phyloP scores from a whole-genome alignment of 2,113 vertebrate genomes.

The Paradoxurus hermaphroditus region DNA sequence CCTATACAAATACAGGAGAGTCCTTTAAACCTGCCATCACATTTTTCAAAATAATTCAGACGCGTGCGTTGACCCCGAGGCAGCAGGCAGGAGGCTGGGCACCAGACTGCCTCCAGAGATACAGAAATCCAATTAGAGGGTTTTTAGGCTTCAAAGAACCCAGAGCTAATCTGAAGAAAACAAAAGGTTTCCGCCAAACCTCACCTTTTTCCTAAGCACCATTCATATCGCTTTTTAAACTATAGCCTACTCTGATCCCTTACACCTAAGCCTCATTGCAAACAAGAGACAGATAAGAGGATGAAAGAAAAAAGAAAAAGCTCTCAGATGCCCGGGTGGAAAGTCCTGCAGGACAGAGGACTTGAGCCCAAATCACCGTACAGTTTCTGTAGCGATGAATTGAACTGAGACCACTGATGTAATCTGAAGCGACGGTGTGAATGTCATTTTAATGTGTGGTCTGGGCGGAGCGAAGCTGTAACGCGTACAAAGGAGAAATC shows the following conservation, averaged over 20 bases:
- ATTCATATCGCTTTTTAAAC: neutral
- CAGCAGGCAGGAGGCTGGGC: neutral
- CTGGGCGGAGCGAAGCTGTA: neutral
- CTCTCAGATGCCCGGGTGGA: neutral
- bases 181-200: neutral
- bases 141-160: conserved; percentile 1
- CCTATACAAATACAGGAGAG: neutral
- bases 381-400: neutral
- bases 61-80: neutral
- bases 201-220: neutral
- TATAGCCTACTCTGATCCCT: neutral
- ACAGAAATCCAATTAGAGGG: neutral
- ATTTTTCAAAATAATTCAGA: neutral
- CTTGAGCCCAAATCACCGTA: neutral
- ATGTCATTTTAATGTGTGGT: neutral
- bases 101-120: neutral
- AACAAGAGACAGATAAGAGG: conserved; percentile 1
- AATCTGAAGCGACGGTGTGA: neutral
- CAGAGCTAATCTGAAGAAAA: neutral
- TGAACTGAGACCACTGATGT: neutral
- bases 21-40: neutral
- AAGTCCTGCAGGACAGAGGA: neutral
- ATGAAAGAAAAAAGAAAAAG: conserved; percentile 6
- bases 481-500: neutral
- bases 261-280: neutral